These are phyloP conservation scores for Eulemur rubriventer DNA, from an alignment of 2,797 vertebrate species.

Conservation along the genomic window DNA sequence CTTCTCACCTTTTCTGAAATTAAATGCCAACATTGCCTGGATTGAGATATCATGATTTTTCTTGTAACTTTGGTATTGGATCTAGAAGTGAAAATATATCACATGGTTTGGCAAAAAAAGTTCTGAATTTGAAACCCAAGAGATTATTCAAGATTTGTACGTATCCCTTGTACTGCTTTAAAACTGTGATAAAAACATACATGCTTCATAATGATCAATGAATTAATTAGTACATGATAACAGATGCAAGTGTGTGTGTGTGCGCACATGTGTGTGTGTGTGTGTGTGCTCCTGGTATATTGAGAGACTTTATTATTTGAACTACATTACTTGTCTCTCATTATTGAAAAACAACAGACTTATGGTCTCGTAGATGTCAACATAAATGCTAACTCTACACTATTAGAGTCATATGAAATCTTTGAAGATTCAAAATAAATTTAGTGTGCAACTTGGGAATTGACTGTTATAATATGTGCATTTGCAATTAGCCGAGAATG, in stretches of 20 bases:
- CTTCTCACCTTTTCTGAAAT: background rate
- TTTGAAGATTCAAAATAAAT: slow-evolving; percentile 37
- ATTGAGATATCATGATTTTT: background rate
- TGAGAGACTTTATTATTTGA: slow-evolving; percentile 28
- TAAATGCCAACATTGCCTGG: background rate
- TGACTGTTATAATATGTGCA: slow-evolving; percentile 38
- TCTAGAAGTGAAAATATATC: slow-evolving; percentile 2
- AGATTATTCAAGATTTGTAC: background rate
- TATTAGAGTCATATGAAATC: background rate
- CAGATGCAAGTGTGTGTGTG: background rate
- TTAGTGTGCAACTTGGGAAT: background rate
- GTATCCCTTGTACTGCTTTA: background rate
- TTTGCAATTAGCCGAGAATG: slow-evolving; percentile 51
- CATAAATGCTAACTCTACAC: background rate
- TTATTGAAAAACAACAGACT: background rate
- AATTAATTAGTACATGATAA: background rate
- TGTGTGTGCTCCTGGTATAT: background rate
- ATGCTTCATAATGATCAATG: background rate
- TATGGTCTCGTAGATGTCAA: background rate
- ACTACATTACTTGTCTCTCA: background rate
- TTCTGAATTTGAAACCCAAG: background rate
- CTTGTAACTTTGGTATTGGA: background rate
- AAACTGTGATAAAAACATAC: background rate
- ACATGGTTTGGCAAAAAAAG: background rate
- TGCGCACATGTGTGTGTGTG: background rate